These are phyloP conservation scores for Eriosoma lanigerum DNA, from an alignment of 1,140 invertebrate genomes.

Conservation along the genomic window DNA sequence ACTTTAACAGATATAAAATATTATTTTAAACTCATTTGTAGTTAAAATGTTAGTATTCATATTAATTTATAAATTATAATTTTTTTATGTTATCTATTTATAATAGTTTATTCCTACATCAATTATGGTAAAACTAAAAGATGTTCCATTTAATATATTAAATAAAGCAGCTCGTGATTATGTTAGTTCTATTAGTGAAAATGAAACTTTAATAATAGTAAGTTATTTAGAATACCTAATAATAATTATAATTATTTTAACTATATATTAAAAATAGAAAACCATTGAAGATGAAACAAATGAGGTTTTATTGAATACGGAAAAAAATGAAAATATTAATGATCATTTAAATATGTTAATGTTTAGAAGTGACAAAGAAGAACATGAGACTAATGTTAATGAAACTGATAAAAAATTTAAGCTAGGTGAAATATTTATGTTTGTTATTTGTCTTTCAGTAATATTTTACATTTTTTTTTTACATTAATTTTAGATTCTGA, in stretches of 20 bases:
- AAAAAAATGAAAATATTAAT: conserved; percentile 4
- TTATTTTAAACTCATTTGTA: not conserved
- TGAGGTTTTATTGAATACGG: conserved; percentile 25
- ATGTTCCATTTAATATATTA: not conserved
- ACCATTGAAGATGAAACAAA: conserved; percentile 1
- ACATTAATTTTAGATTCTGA: not conserved
- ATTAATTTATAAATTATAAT: too few relatives aligned
- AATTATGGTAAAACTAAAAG: conserved; percentile 20
- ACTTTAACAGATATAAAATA: too few relatives aligned
- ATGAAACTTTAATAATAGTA: conserved; percentile 20
- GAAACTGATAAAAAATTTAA: not conserved
- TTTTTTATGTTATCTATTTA: not conserved
- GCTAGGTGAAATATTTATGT: not conserved
- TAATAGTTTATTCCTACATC: not conserved
- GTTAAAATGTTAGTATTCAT: too few relatives aligned
- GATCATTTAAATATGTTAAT: conserved; percentile 23
- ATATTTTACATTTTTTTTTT: not conserved
- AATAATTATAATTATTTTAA: not conserved
- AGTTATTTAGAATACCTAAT: not conserved
- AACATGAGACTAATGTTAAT: not conserved
- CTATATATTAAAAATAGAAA: not conserved
- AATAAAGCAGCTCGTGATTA: conserved; percentile 23
- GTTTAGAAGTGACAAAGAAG: not conserved
- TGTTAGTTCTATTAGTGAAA: not conserved
- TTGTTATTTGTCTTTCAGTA: too few relatives aligned